Base-by-base conservation (phyloP, 2,888 invertebrate genomes). In the Uloborus plumipes region DNA sequence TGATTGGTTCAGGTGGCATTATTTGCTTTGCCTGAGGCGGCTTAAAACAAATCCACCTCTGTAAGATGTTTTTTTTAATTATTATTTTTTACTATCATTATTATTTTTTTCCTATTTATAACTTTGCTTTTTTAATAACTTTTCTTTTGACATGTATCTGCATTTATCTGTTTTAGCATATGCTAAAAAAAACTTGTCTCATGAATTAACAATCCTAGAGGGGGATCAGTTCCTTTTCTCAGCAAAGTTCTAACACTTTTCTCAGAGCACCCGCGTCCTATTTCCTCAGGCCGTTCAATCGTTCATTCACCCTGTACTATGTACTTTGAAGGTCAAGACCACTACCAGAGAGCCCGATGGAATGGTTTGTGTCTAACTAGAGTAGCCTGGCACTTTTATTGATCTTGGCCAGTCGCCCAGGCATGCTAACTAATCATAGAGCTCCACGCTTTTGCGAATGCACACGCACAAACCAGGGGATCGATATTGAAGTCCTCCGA, bases 281-380 rank as follows among this genome's bases (percentile, higher is more conserved):
- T 18, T 20, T 11, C 59, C 22, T 59, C 15, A 20, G n/a, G n/a
- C 55, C 55, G n/a, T 55, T 55, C 55, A 55, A 18, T 59, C 59
- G 71, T 70, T 66, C 71, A 55, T 71, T 71, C 55, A 78, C 64
- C 71, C 71, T 26, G 55, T 65, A 31, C 50, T 58, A 58, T 49
- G 39, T 50, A 15, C 59, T 71, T 50, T 78, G 78, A 78, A 78
- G 78, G 78, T 78, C 78, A 78, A 78, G 78, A 78, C 71, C 71
- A 78, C 71, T 64, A 47, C 59, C 22, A 39, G 64, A 39, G 39
- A 11, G 7, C 39, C 39, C 39, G 39, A 39, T 39, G 39, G 39
- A 39, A 39, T 39, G 39, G 20, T 55, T 26, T 67, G 67, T 70
- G 59, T 70, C 70, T 58, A 50, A 58, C 62, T 65, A 65, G 18